Conservation (phyloP, 2,113 vertebrate genomes). For the Eublepharis macularius region DNA sequence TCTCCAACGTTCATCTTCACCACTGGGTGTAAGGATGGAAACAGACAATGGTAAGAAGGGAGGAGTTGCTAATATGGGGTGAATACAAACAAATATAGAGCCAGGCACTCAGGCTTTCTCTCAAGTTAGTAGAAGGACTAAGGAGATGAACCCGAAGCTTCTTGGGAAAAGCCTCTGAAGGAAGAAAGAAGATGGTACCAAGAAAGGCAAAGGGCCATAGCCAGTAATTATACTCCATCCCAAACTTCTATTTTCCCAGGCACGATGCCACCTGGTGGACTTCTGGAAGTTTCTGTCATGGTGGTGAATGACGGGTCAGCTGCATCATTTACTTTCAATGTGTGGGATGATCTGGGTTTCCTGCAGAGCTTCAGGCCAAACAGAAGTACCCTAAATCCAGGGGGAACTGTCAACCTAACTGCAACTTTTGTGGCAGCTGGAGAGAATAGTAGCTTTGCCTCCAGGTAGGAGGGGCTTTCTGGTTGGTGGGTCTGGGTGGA, state of each 20-base stretch:
- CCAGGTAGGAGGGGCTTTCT: neutral
- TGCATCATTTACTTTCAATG: neutral
- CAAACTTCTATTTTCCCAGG: neutral
- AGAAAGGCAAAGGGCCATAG: neutral
- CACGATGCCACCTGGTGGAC: neutral
- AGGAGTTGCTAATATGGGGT: too few species aligned
- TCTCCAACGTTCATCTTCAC: too few species aligned
- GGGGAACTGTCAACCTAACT: neutral
- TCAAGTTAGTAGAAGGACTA: too few species aligned
- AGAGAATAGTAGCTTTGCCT: neutral
- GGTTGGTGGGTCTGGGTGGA: neutral
- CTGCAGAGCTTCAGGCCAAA: neutral
- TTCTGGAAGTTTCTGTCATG: neutral
- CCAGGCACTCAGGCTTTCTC: too few species aligned
- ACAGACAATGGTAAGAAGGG: too few species aligned
- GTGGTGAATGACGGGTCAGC: neutral
- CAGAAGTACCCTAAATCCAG: neutral
- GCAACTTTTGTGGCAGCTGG: neutral
- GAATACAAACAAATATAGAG: too few species aligned
- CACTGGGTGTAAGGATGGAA: too few species aligned
- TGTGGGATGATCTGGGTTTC: slow-evolving; percentile 6
- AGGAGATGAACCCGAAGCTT: too few species aligned
- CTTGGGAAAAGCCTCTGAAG: too few species aligned
- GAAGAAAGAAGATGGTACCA: too few species aligned
- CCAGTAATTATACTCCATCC: neutral